Evolutionary conservation across 1,140 invertebrate genomes (phyloP).

Genomic region (Penaeus chinensis): DNA sequence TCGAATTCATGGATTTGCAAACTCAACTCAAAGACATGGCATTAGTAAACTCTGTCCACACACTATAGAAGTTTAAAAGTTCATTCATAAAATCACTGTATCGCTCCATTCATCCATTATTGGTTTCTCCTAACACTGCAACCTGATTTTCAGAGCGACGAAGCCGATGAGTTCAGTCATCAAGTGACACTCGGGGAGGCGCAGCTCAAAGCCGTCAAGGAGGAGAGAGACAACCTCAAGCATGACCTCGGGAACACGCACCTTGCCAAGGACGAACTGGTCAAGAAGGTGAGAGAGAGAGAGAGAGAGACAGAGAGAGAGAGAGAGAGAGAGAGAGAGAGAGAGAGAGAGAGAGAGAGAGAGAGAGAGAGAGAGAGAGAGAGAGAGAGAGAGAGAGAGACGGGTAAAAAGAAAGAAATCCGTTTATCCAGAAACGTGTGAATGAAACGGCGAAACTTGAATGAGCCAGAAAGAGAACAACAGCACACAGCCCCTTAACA

Average conservation of each 20-base stretch:
- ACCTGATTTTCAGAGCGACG: slow-evolving; percentile 48
- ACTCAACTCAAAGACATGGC: too few species aligned
- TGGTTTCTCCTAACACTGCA: neutral
- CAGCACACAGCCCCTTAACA: neutral
- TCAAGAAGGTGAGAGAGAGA: slow-evolving; percentile 73
- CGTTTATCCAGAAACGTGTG: too few species aligned
- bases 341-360: neutral
- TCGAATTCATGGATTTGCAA: too few species aligned
- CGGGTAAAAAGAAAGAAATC: neutral
- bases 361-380: neutral
- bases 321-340: neutral
- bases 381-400: neutral
- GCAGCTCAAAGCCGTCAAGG: slow-evolving; percentile 81
- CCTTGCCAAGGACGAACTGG: slow-evolving; percentile 78
- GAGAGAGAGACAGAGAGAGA: neutral
- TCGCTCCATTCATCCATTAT: neutral
- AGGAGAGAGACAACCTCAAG: slow-evolving; percentile 81
- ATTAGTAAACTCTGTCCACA: too few species aligned
- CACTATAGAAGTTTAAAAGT: too few species aligned
- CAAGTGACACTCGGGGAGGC: slow-evolving; percentile 80
- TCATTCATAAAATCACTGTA: too few species aligned
- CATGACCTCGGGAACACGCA: slow-evolving; percentile 74
- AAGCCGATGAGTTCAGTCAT: slow-evolving; percentile 53
- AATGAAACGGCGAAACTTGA: too few species aligned
- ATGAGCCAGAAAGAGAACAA: neutral